Evolutionary conservation across 2,797 vertebrate genomes (phyloP).

Genomic region (Gadopsis bispinosus): DNA sequence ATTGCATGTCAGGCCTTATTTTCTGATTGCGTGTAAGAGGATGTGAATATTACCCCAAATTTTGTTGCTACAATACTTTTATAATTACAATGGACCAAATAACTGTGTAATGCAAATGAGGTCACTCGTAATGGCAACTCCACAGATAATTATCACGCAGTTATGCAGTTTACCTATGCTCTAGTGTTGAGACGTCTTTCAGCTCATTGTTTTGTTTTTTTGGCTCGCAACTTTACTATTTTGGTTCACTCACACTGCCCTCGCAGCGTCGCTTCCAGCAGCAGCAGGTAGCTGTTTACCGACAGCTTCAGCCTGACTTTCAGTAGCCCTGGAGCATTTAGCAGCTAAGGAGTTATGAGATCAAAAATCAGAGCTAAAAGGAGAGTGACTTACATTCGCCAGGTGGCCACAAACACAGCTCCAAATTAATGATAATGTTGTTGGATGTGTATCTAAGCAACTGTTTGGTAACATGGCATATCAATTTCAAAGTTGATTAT

Average conservation of each 20-base stretch:
- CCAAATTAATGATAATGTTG: conserved; percentile 2
- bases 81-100: too few species aligned
- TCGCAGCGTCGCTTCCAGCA: too few species aligned
- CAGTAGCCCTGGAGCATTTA: too few species aligned
- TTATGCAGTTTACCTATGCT: not conserved
- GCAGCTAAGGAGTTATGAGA: too few species aligned
- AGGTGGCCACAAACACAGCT: not conserved
- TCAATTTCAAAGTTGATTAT: not conserved
- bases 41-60: too few species aligned
- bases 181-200: not conserved
- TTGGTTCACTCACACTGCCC: not conserved
- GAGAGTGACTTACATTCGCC: not conserved
- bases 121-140: not conserved
- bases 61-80: too few species aligned
- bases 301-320: too few species aligned
- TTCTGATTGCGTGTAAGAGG: not conserved
- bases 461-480: not conserved
- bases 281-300: too few species aligned
- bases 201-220: not conserved
- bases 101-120: not conserved
- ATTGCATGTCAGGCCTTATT: conserved; percentile 4
- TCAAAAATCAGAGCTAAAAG: not conserved
- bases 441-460: not conserved
- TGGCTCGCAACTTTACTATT: not conserved
- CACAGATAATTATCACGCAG: not conserved